Percentiles rank a stretch among this genome's conserved stretches.
phyloP scores from a whole-genome alignment of 2,888 invertebrate species.

The Polymixis lichenea region DNA sequence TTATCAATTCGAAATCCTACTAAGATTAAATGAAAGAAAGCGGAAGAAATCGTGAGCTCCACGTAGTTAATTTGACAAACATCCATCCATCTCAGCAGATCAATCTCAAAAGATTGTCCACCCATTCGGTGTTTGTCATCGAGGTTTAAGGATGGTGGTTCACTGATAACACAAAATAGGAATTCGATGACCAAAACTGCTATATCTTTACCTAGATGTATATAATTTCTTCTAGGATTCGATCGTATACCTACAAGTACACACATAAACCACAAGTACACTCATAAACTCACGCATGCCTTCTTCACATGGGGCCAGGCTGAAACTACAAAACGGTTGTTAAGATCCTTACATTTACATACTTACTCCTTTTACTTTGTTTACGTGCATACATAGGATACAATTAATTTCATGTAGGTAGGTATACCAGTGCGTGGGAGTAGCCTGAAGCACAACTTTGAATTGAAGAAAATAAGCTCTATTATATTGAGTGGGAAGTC shows the following conservation, averaged over 20 bases:
- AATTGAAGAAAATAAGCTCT: neutral
- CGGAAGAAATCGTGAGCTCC: conserved; percentile 12
- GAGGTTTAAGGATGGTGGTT: neutral
- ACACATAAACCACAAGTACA: too few relatives aligned
- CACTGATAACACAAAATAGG: too few relatives aligned
- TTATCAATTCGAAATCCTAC: conserved; percentile 53
- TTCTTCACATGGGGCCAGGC: too few relatives aligned
- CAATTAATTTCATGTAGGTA: neutral
- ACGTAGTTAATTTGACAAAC: conserved; percentile 15
- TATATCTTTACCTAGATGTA: neutral
- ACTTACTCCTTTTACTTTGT: too few relatives aligned
- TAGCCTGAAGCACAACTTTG: neutral
- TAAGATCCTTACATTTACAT: too few relatives aligned
- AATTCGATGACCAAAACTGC: neutral
- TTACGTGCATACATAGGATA: too few relatives aligned
- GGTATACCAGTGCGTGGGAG: neutral
- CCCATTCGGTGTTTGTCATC: conserved; percentile 10
- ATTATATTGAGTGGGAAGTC: neutral
- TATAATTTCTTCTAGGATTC: neutral
- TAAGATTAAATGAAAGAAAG: conserved; percentile 42
- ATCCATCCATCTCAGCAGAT: conserved; percentile 22
- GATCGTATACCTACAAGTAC: too few relatives aligned
- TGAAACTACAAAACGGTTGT: too few relatives aligned
- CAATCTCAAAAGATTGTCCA: conserved; percentile 7
- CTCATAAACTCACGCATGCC: too few relatives aligned